These are phyloP conservation scores for Hypanus sabinus DNA, from an alignment of 2,113 vertebrate species.

Conservation along the genomic window DNA sequence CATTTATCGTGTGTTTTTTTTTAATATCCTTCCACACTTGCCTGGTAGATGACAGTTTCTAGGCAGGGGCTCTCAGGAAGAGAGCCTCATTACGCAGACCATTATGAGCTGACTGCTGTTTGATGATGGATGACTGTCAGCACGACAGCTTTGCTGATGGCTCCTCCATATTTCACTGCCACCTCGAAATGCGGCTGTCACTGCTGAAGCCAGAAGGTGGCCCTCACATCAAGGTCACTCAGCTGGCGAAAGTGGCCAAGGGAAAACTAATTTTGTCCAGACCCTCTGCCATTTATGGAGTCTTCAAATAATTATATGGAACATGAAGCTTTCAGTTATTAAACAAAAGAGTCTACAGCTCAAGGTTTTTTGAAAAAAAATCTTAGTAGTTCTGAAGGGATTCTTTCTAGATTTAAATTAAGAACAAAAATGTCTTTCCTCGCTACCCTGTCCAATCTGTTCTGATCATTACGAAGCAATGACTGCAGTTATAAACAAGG, in stretches of 20 bases:
- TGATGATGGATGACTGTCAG: slow-evolving; percentile 31
- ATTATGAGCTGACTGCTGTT: slow-evolving; percentile 36
- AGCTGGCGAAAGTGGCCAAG: background rate
- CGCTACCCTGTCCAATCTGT: background rate
- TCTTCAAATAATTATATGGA: background rate
- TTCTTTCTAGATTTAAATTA: background rate
- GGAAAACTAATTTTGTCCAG: background rate
- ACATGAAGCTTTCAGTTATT: background rate
- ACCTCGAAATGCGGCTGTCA: background rate
- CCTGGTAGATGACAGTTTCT: slow-evolving; percentile 29
- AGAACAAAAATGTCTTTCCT: background rate
- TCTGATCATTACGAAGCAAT: background rate
- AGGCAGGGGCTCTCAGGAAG: slow-evolving; percentile 34
- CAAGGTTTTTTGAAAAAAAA: background rate
- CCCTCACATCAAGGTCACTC: slow-evolving; percentile 33
- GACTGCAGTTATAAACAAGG: background rate
- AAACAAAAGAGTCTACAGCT: background rate
- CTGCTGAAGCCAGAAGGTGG: slow-evolving; percentile 12
- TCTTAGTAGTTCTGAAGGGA: background rate
- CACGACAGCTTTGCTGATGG: slow-evolving; percentile 30
- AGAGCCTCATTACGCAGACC: slow-evolving; percentile 32
- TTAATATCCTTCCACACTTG: slow-evolving; percentile 21
- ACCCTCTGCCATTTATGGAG: background rate
- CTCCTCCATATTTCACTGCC: slow-evolving; percentile 29
- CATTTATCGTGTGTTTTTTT: slow-evolving; percentile 19